phyloP scores from a whole-genome alignment of 1,140 invertebrate genomes.

The Diuraphis noxia region DNA sequence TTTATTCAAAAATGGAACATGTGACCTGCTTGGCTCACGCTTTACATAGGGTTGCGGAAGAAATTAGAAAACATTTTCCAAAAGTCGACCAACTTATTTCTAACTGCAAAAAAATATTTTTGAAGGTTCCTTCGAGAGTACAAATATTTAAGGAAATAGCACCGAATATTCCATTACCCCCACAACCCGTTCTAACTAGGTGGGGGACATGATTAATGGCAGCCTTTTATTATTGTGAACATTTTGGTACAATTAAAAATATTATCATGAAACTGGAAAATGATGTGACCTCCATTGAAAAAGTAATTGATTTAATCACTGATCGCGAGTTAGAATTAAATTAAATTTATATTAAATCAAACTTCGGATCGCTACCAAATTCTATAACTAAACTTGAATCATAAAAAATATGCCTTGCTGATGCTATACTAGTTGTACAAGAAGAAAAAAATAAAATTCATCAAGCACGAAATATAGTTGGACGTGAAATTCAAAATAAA shows the following conservation, averaged over 20 bases:
- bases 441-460: background rate
- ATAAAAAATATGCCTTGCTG: background rate
- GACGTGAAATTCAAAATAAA: background rate
- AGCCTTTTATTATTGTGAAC: background rate
- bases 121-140: too few species aligned
- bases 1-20: too few species aligned
- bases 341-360: background rate
- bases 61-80: too few species aligned
- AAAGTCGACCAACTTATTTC: too few species aligned
- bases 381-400: background rate
- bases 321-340: background rate
- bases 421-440: background rate
- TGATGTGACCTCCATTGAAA: background rate
- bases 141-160: background rate
- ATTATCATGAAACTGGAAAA: background rate
- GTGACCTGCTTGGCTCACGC: too few species aligned
- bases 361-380: background rate
- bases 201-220: background rate
- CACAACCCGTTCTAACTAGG: background rate
- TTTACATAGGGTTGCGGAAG: too few species aligned
- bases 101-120: too few species aligned
- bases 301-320: background rate
- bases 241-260: conserved; percentile 4
- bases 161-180: background rate
- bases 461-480: background rate